phyloP scores from a whole-genome alignment of 2,888 invertebrate species.

The Drosophila phalerata region DNA sequence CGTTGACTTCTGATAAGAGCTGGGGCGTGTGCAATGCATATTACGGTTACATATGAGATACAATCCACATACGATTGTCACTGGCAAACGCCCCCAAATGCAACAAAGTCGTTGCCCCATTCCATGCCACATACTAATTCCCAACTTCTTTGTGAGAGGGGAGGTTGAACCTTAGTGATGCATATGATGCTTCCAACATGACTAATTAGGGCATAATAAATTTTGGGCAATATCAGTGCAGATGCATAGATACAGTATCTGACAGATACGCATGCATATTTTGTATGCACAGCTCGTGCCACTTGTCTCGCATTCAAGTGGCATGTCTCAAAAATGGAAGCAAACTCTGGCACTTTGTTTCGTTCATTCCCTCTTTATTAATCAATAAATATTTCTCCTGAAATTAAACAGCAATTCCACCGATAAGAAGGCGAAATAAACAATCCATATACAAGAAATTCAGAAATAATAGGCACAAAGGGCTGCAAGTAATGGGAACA shows the following conservation, averaged over 20 bases:
- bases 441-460: constrained; percentile 63
- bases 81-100: constrained; percentile 41
- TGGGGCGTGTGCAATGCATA: constrained; percentile 35
- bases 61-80: constrained; percentile 56
- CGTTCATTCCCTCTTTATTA: constrained; percentile 11
- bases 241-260: constrained; percentile 18
- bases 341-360: background rate
- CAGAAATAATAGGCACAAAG: constrained; percentile 61
- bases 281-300: constrained; percentile 4
- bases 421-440: constrained; percentile 10
- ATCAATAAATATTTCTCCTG: constrained; percentile 67
- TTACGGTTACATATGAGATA: constrained; percentile 12
- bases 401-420: constrained; percentile 52
- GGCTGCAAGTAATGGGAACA: constrained; percentile 31
- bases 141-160: background rate
- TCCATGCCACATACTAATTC: background rate
- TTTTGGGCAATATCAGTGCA: constrained; percentile 22
- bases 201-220: constrained; percentile 68
- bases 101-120: too few species aligned
- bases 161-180: constrained; percentile 5
- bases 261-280: background rate
- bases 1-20: constrained; percentile 56
- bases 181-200: constrained; percentile 38
- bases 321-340: constrained; percentile 55
- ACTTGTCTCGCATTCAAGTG: constrained; percentile 61